phyloP scores from a whole-genome alignment of 2,888 invertebrate genomes.

The Noctua janthe region DNA sequence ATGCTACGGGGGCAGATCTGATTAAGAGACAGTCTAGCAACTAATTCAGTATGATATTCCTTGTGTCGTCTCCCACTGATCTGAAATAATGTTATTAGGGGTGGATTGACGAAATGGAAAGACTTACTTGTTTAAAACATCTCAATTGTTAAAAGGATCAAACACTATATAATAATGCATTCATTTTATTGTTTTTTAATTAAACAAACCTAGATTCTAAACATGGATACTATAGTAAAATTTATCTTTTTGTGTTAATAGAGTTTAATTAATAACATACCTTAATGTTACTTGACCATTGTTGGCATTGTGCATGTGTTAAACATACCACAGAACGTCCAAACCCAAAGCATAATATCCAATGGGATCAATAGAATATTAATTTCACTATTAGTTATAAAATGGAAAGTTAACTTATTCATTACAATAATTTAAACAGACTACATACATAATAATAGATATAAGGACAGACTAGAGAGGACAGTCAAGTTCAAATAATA shows the following conservation, averaged over 20 bases:
- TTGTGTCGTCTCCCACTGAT: not conserved
- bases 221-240: slow-evolving; percentile 18
- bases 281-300: slow-evolving; percentile 16
- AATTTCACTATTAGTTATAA: not conserved
- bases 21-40: not conserved
- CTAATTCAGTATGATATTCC: not conserved
- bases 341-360: not conserved
- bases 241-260: not conserved
- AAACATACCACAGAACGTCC: not conserved
- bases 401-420: slow-evolving; percentile 6
- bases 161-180: slow-evolving; percentile 25
- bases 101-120: not conserved
- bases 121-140: not conserved
- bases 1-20: not conserved
- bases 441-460: not conserved
- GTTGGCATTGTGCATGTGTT: slow-evolving; percentile 5
- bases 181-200: slow-evolving; percentile 13
- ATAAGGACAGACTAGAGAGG: slow-evolving; percentile 8
- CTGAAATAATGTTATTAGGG: slow-evolving; percentile 1
- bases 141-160: not conserved
- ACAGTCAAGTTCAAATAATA: slow-evolving; percentile 31
- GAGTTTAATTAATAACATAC: slow-evolving; percentile 21
- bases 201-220: slow-evolving; percentile 34
- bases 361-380: slow-evolving; percentile 9
- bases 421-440: slow-evolving; percentile 20